These are phyloP conservation scores for Elegia similella DNA, from an alignment of 2,888 invertebrate species.

Conservation along the genomic window DNA sequence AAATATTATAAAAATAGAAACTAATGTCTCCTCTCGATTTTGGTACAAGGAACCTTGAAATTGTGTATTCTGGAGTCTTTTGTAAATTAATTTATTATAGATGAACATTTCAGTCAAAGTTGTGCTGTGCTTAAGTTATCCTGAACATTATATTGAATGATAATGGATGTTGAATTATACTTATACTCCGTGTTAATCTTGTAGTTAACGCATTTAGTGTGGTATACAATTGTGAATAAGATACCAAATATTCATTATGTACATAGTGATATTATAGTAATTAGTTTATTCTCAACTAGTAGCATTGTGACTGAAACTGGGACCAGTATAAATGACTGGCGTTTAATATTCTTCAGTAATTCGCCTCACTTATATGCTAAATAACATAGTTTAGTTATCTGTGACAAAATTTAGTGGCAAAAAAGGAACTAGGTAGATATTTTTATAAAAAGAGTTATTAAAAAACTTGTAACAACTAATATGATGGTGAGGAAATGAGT, in stretches of 20 bases:
- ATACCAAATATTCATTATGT: slow-evolving; percentile 74
- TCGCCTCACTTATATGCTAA: no score
- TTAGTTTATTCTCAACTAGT: neutral
- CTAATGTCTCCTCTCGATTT: neutral
- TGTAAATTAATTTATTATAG: slow-evolving; percentile 8
- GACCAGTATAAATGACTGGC: neutral
- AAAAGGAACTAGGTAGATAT: no score
- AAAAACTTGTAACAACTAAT: no score
- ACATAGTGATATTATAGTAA: slow-evolving; percentile 40
- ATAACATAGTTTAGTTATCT: no score
- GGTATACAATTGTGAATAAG: slow-evolving; percentile 63
- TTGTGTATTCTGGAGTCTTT: neutral
- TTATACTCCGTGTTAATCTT: slow-evolving; percentile 48
- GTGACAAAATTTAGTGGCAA: no score
- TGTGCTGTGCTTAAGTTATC: slow-evolving; percentile 63
- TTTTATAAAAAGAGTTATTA: no score
- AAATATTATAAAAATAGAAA: neutral
- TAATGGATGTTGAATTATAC: slow-evolving; percentile 40
- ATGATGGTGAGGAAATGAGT: no score
- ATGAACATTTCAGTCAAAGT: slow-evolving; percentile 46
- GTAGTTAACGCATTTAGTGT: slow-evolving; percentile 52
- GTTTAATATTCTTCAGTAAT: no score
- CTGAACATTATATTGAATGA: slow-evolving; percentile 57
- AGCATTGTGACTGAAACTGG: neutral
- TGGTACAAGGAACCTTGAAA: neutral